These are phyloP conservation scores for Apteryx mantelli DNA, from an alignment of 2,113 vertebrate genomes.

Conservation along the genomic window DNA sequence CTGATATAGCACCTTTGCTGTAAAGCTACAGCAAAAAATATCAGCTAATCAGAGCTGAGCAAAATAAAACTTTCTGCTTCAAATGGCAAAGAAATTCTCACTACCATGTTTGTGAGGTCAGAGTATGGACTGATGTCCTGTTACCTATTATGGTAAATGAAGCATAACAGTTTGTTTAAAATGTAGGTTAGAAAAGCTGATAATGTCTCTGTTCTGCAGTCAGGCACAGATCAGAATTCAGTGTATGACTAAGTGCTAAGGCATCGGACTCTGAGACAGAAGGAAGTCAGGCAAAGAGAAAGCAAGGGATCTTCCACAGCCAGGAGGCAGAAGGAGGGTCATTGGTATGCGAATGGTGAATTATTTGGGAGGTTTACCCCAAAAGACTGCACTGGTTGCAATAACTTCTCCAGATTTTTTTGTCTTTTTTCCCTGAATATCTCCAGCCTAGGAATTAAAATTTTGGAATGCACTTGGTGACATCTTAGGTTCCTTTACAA, in stretches of 20 bases:
- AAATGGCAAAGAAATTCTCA: not conserved
- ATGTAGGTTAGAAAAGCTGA: not conserved
- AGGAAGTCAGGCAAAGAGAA: not conserved
- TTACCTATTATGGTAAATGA: rapidly evolving
- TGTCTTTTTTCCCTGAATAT: not conserved
- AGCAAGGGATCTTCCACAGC: not conserved
- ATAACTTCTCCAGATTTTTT: not conserved
- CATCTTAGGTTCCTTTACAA: not conserved
- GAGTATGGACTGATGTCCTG: not conserved
- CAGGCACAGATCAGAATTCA: not conserved
- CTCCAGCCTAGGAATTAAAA: not conserved
- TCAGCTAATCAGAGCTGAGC: not conserved
- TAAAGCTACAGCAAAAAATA: not conserved
- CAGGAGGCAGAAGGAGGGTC: not conserved
- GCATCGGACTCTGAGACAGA: rapidly evolving
- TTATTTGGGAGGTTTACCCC: not conserved
- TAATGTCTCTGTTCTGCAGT: not conserved
- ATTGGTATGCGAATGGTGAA: rapidly evolving
- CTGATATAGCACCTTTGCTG: not conserved
- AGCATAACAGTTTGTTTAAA: not conserved
- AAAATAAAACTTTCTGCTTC: not conserved
- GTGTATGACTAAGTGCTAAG: rapidly evolving
- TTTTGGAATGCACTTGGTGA: not conserved
- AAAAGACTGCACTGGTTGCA: not conserved
- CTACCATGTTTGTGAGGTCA: rapidly evolving